Percentiles rank a stretch among this genome's conserved stretches.
Evolutionary conservation across 2,888 invertebrate genomes (phyloP).

Genomic region (Dysmachus trigonus): DNA sequence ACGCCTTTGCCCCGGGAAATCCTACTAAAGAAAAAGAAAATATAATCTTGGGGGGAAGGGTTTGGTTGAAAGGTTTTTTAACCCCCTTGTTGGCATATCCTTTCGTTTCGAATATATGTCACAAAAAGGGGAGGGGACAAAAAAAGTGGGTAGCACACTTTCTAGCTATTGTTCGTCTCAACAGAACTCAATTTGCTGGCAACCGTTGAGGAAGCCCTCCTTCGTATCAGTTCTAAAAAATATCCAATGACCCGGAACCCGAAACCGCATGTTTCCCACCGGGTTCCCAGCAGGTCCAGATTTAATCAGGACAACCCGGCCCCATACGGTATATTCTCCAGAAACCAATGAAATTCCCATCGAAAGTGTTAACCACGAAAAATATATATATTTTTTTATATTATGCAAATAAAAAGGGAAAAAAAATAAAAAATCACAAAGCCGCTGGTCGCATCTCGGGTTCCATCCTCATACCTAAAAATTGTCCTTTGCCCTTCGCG

Average conservation of each 20-base stretch:
- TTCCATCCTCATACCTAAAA: background rate
- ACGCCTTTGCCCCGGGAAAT: background rate
- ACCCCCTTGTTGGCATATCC: background rate
- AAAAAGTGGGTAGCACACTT: background rate
- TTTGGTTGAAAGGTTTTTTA: background rate
- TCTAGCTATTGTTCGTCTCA: background rate
- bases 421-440: background rate
- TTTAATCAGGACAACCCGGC: background rate
- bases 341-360: background rate
- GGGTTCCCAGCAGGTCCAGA: background rate
- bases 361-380: background rate
- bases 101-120: background rate
- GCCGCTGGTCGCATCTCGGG: background rate
- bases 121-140: no score
- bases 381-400: background rate
- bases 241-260: background rate
- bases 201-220: background rate
- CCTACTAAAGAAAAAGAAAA: background rate
- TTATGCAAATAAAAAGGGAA: background rate
- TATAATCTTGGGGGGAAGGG: background rate
- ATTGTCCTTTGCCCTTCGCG: background rate
- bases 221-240: background rate
- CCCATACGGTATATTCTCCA: background rate
- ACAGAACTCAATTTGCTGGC: background rate
- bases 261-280: background rate